Evolutionary conservation across 2,888 invertebrate species (phyloP), one percentile per base, ranked within the genome.

Genomic region (Latrodectus hesperus): DNA sequence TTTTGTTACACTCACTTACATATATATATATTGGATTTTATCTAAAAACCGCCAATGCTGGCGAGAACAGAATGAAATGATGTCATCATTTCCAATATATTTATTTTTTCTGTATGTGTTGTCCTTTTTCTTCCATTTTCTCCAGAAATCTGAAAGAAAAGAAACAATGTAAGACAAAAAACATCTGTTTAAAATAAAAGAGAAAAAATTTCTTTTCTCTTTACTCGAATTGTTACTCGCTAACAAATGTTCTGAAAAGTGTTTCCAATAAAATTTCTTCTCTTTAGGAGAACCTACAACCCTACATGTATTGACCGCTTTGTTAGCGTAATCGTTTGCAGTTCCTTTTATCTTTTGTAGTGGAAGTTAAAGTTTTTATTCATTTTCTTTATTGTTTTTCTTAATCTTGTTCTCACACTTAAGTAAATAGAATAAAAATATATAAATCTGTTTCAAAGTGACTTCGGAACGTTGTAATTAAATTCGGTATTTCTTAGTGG

Each of bases 221-320:
- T 75, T 75, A 60, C 75, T 17, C 14, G 75, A 75, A 67, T 75
- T 82, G 82, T 82, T 75, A 82, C 75, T 82, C 74, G 70, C 82
- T 82, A 82, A 82, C 82, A 82, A 82, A 82, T 82, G 75, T 82
- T 75, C 68, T 75, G 82, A 82, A 82, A 82, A 82, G 82, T 82
- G 82, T 82, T 82, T 82, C 82, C 82, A 82, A 82, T 82, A 82
- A 82, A 82, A 75, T 73, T 82, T 75, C 72, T 70, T 70, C 82
- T 70, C 49, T 75, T 82, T 81, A 75, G 55, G 75, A 60, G 75
- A 52, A 67, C 65, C 81, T 74, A 74, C 73, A 67, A 51, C 81
- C 38, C 38, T n/a, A 60, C n/a, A n/a, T 60, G 60, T 82, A 82
- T 82, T 82, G 82, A 82, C 82, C 75, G 75, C 82, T 82, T 82